Evolutionary conservation across 64 coral and sea anemone genomes (phyloP).

Genomic region (Catalaphyllia jardinei): DNA sequence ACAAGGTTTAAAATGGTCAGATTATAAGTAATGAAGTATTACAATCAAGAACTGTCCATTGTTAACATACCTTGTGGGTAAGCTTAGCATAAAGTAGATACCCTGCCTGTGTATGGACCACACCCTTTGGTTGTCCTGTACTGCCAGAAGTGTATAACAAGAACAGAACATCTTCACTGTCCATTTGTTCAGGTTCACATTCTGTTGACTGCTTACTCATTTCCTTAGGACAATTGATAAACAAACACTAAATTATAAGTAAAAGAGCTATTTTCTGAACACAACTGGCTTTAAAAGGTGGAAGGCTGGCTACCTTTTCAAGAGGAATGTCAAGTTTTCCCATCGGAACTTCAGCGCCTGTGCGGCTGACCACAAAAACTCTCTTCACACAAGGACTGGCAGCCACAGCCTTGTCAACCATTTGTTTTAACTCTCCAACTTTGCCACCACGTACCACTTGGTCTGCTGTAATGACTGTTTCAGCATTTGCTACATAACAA

Average conservation of each 20-base stretch:
- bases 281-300: too few species aligned
- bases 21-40: neutral
- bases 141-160: slow-evolving; percentile 96
- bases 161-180: slow-evolving; percentile 93
- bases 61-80: slow-evolving; percentile 73
- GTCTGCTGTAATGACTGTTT: slow-evolving; percentile 96
- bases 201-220: slow-evolving; percentile 84
- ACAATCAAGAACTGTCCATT: neutral
- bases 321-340: slow-evolving; percentile 86
- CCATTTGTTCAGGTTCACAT: slow-evolving; percentile 88
- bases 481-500: slow-evolving; percentile 70
- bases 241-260: neutral
- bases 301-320: slow-evolving; percentile 65
- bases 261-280: too few species aligned
- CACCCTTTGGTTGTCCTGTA: slow-evolving; percentile 95
- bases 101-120: slow-evolving; percentile 93
- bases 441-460: slow-evolving; percentile 89
- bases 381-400: slow-evolving; percentile 85
- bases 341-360: slow-evolving; percentile 90
- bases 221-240: slow-evolving; percentile 53
- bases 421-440: slow-evolving; percentile 75
- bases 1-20: neutral
- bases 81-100: slow-evolving; percentile 93
- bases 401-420: slow-evolving; percentile 84
- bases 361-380: slow-evolving; percentile 94